Percentiles rank a stretch among this genome's conserved stretches.
Evolutionary conservation across 1,140 invertebrate genomes (phyloP).

Genomic region (Drosophila nigromelanica): DNA sequence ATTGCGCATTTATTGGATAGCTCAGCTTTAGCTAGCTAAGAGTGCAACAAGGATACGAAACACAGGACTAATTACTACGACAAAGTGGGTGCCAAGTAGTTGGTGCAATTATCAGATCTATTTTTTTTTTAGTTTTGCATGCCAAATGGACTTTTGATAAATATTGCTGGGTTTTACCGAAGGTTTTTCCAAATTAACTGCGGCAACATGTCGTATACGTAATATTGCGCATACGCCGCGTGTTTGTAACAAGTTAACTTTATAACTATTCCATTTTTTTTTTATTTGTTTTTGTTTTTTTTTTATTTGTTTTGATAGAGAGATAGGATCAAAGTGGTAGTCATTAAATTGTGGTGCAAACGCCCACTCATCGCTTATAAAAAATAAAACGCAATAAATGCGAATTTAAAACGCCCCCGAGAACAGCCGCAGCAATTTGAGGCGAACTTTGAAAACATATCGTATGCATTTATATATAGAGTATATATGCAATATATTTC

Average conservation of each 20-base stretch:
- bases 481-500: conserved; percentile 7
- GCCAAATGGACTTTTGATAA: background rate
- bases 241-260: background rate
- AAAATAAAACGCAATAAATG: conserved; percentile 36
- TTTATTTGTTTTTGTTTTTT: background rate
- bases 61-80: conserved; percentile 38
- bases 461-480: conserved; percentile 11
- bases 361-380: conserved; percentile 15
- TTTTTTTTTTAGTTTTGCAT: background rate
- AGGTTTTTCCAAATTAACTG: background rate
- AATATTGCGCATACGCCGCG: conserved; percentile 62
- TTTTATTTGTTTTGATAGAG: background rate
- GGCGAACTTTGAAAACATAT: background rate
- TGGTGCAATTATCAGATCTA: conserved; percentile 7
- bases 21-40: conserved; percentile 16
- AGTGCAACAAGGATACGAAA: conserved; percentile 23
- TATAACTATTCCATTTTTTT: background rate
- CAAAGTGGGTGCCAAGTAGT: conserved; percentile 6
- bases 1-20: conserved; percentile 34
- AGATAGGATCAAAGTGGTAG: conserved; percentile 32
- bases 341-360: conserved; percentile 30
- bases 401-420: background rate
- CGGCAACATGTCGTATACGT: conserved; percentile 35
- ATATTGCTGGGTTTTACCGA: background rate
- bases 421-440: conserved; percentile 35